phyloP scores from a whole-genome alignment of 2,888 invertebrate genomes.

The Heteromurus nitidus region DNA sequence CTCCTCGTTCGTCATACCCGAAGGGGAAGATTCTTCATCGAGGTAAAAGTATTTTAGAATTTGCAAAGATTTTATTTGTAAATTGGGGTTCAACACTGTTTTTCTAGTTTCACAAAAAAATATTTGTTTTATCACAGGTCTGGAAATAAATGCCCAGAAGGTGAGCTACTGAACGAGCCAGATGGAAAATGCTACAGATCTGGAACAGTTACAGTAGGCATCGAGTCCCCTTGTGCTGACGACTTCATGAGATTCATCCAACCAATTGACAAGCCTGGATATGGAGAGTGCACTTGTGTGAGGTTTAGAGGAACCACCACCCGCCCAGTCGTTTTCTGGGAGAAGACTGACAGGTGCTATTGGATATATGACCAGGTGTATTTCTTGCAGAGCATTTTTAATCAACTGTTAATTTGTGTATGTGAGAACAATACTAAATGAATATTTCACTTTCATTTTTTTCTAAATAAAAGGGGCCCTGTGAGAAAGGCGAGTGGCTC shows the following conservation, averaged over 20 bases:
- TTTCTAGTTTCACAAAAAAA: conserved; percentile 2
- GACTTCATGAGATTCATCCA: conserved; percentile 21
- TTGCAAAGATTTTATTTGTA: neutral
- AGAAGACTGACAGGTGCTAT: conserved; percentile 39
- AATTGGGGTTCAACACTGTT: neutral
- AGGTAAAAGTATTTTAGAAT: too few species aligned
- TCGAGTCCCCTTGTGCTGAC: conserved; percentile 23
- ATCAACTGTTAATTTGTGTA: too few species aligned
- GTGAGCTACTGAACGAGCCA: conserved; percentile 16
- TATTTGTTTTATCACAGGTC: too few species aligned
- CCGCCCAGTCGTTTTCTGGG: conserved; percentile 51
- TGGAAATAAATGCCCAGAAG: conserved; percentile 1
- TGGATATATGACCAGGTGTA: conserved; percentile 61
- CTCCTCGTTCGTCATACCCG: conserved; percentile 24
- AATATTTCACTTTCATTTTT: neutral
- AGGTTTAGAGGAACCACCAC: conserved; percentile 25
- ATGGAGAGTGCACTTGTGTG: conserved; percentile 35
- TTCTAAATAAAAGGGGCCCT: conserved; percentile 47
- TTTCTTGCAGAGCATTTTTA: too few species aligned
- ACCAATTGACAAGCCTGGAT: conserved; percentile 21
- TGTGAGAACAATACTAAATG: neutral
- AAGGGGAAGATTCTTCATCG: too few species aligned
- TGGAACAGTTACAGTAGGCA: conserved; percentile 16
- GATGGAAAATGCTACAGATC: conserved; percentile 35
- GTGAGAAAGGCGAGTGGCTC: conserved; percentile 49